A percentile compares a stretch with the other conserved stretches of the same genome.
Conservation (phyloP, 2,888 invertebrate genomes). For the Coleophora flavipennella region DNA sequence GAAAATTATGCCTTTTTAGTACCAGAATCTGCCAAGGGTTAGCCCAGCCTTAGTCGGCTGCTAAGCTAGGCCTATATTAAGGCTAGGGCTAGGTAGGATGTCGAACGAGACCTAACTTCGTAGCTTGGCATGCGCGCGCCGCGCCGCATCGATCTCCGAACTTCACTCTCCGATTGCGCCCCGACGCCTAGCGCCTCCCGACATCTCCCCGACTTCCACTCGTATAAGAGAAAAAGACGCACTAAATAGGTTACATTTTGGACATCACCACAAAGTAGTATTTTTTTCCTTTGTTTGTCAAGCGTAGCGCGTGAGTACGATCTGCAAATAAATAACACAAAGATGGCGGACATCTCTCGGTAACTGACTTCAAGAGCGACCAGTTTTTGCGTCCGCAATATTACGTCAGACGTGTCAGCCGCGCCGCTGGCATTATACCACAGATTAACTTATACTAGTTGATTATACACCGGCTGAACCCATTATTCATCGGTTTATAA, state of each 20-base stretch:
- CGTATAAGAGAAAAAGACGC: constrained; percentile 37
- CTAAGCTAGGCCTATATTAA: no score
- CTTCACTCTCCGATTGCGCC: constrained; percentile 22
- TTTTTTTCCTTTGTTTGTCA: no score
- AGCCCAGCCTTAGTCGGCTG: no score
- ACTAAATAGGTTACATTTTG: constrained; percentile 30
- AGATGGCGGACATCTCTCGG: constrained; percentile 22
- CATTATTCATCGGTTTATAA: no score
- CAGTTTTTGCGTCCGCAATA: constrained; percentile 41
- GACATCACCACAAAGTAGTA: neutral
- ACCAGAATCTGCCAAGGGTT: no score
- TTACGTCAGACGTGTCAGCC: constrained; percentile 41
- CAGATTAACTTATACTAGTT: no score
- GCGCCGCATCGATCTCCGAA: constrained; percentile 48
- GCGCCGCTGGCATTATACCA: neutral
- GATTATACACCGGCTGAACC: no score
- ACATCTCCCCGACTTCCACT: constrained; percentile 27
- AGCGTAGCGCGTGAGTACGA: no score
- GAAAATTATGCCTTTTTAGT: no score
- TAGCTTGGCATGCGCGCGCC: constrained; percentile 44
- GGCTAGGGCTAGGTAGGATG: constrained; percentile 21
- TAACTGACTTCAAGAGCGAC: constrained; percentile 46
- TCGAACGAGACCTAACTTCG: constrained; percentile 22
- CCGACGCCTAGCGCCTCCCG: constrained; percentile 17
- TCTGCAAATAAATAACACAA: neutral